These are phyloP conservation scores for Marasmarcha lunaedactyla DNA, from an alignment of 2,888 invertebrate species.

Conservation along the genomic window DNA sequence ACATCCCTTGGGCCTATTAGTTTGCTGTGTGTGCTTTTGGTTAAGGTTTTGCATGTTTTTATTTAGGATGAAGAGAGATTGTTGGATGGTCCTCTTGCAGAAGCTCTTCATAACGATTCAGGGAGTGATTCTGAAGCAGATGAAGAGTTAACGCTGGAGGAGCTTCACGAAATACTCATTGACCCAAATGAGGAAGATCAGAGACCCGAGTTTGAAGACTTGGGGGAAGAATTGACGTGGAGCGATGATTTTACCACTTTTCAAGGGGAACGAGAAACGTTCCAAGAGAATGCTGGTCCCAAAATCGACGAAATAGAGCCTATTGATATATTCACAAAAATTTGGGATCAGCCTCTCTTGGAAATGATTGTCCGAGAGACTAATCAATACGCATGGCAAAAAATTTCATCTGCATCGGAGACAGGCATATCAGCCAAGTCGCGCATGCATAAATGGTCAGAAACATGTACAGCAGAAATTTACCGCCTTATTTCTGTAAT, in stretches of 20 bases:
- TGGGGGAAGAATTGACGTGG: constrained; percentile 4
- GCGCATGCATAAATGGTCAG: constrained; percentile 6
- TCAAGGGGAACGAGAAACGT: constrained; percentile 3
- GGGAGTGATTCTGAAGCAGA: constrained; percentile 7
- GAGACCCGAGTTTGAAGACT: constrained; percentile 3
- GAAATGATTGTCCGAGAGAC: constrained; percentile 6
- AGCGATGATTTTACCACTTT: constrained; percentile 2
- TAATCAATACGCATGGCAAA: constrained; percentile 8
- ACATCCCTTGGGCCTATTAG: constrained; percentile 2
- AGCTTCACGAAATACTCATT: constrained; percentile 3
- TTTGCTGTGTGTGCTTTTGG: constrained; percentile 3
- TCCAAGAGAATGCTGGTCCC: constrained; percentile 3
- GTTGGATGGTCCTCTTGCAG: constrained; percentile 3
- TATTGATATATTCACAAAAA: constrained; percentile 3
- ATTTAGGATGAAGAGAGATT: constrained; percentile 1
- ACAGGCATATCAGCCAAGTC: background rate
- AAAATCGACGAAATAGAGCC: constrained; percentile 2
- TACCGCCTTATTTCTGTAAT: constrained; percentile 3
- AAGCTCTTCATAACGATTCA: constrained; percentile 3
- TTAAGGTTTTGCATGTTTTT: constrained; percentile 5
- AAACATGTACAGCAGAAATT: constrained; percentile 5
- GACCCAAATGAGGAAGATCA: constrained; percentile 1
- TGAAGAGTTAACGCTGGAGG: constrained; percentile 8
- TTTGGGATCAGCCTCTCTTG: constrained; percentile 7
- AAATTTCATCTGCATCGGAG: constrained; percentile 3